These are phyloP conservation scores for Ficedula albicollis DNA, from an alignment of 2,797 vertebrate species.

Conservation along the genomic window DNA sequence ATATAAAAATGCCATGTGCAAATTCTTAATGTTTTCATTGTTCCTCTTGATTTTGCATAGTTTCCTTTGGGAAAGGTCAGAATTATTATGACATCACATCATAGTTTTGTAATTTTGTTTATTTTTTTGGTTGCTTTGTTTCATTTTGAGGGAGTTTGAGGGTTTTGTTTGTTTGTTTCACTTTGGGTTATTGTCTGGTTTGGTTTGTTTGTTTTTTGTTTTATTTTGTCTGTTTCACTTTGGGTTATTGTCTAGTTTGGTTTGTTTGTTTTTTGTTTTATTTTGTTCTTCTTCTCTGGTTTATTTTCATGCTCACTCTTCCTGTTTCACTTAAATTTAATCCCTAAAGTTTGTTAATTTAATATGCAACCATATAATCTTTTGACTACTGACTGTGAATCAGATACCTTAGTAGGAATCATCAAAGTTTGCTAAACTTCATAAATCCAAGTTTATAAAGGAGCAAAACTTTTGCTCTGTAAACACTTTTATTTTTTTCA, in stretches of 20 bases:
- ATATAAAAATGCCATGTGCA: not conserved
- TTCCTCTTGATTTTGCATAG: not conserved
- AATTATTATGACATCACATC: not conserved
- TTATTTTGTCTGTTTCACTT: not conserved
- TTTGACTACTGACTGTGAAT: conserved; percentile 23
- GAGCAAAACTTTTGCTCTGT: conserved; percentile 33
- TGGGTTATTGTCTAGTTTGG: not conserved
- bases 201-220: not conserved
- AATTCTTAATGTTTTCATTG: not conserved
- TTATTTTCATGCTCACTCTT: not conserved
- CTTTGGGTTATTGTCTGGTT: not conserved
- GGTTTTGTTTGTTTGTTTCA: not conserved
- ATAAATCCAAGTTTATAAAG: conserved; percentile 14
- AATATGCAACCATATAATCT: not conserved
- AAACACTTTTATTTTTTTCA: not conserved
- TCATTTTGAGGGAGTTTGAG: not conserved
- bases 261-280: not conserved
- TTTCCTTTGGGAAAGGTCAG: not conserved
- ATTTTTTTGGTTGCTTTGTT: not conserved
- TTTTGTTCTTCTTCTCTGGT: not conserved
- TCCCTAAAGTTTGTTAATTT: conserved; percentile 2
- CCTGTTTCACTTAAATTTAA: conserved; percentile 16
- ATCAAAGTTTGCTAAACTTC: conserved; percentile 29
- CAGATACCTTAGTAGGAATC: conserved; percentile 1
- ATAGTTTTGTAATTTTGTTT: not conserved